Base-by-base conservation (phyloP, 1,140 invertebrate genomes). In the Saxidomus purpurata region DNA sequence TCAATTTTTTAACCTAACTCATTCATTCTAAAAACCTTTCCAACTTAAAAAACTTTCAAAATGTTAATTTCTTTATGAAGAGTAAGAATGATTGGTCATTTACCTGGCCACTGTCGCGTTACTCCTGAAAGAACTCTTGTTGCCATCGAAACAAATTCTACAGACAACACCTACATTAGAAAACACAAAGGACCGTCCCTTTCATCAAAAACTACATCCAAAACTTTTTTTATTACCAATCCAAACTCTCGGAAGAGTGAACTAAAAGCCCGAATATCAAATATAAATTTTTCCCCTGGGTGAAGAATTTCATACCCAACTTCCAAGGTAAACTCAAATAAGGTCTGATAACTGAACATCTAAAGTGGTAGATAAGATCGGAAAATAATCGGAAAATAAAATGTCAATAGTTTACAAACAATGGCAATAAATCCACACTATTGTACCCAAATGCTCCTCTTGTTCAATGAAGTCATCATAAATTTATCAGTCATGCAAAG, bases 391-490 rank as follows among this genome's bases (percentile, higher is more conserved):
- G 34, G 36, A 71, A 38, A 38, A 71, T 38, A 71, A 71, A 71
- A 71, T 71, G 67, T 71, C 67, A 71, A 71, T 38, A 38, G 67
- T 71, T 38, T 38, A 71, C 34, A n/a, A 71, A 71, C 36, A 71
- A 71, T 38, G 34, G 67, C 67, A 71, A 34, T 71, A 38, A 71
- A 71, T 71, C 67, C 28, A 38, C 22, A 36, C 67, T 19, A 38
- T 71, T 38, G 25, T 19, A 71, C 34, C 9, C 28, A 28, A 28
- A 19, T 63, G 25, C 59, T 28, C 59, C 59, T n/a, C 6, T 19
- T 63, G 1, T 63, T 4, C 15, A 11, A 28, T 63, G 59, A 63
- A 63, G 9, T 63, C 59, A 63, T 63, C 59, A 63, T 63, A 28
- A 28, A 63, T 63, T 55, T 11, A 63, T 63, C 43, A 43, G 15